Evolutionary conservation across 2,888 invertebrate species (phyloP).

Genomic region (Philereme transversata): DNA sequence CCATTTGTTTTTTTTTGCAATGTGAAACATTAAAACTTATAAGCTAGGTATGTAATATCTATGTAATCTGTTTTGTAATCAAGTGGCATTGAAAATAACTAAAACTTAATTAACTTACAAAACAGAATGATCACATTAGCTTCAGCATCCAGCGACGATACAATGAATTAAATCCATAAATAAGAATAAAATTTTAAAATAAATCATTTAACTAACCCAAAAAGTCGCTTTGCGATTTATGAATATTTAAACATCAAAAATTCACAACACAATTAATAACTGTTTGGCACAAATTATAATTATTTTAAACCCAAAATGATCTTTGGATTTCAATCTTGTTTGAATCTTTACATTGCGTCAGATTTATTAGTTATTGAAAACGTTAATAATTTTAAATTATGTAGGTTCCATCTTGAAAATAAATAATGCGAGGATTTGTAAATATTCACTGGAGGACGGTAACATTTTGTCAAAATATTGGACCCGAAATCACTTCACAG

Average conservation of each 20-base stretch:
- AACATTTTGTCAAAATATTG: conserved; percentile 55
- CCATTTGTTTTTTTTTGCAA: too few species aligned
- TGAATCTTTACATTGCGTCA: conserved; percentile 2
- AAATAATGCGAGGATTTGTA: conserved; percentile 17
- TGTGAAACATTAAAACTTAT: too few species aligned
- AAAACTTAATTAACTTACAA: conserved; percentile 40
- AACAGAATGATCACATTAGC: conserved; percentile 72
- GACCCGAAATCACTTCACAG: conserved; percentile 50
- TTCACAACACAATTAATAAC: conserved; percentile 61
- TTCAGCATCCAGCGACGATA: conserved; percentile 59
- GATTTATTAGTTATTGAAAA: conserved; percentile 44
- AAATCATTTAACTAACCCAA: conserved; percentile 57
- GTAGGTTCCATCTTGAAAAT: conserved; percentile 5
- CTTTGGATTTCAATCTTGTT: conserved; percentile 5
- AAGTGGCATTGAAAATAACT: conserved; percentile 21
- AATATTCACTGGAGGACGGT: conserved; percentile 72
- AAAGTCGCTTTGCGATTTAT: conserved; percentile 70
- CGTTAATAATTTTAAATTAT: conserved; percentile 43
- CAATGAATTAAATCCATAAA: conserved; percentile 59
- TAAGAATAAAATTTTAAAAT: conserved; percentile 58
- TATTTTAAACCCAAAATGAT: conserved; percentile 6
- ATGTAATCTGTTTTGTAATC: background rate
- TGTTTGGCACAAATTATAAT: conserved; percentile 64
- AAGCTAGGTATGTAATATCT: background rate
- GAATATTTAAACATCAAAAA: conserved; percentile 51